phyloP scores from a whole-genome alignment of 2,888 invertebrate species.

The Pegoplata infirma region DNA sequence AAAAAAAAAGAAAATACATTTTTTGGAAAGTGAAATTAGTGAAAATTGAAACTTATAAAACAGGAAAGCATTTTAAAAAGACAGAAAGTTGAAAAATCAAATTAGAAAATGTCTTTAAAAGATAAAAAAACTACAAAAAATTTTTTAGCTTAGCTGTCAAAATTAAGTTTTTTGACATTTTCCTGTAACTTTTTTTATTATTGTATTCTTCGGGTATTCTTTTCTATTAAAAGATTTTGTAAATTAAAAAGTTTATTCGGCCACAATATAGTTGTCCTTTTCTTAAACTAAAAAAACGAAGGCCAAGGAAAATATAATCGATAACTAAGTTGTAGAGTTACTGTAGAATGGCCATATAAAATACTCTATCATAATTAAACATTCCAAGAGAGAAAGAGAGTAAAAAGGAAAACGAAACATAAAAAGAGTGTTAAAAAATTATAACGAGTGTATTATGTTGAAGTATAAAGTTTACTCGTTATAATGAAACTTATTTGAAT shows the following conservation, averaged over 20 bases:
- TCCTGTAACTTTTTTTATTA: background rate
- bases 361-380: background rate
- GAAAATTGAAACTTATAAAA: no score
- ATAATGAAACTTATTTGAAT: slow-evolving; percentile 43
- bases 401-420: background rate
- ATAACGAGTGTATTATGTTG: slow-evolving; percentile 14
- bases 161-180: slow-evolving; percentile 2
- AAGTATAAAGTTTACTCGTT: slow-evolving; percentile 32
- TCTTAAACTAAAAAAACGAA: slow-evolving; percentile 38
- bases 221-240: slow-evolving; percentile 22
- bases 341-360: slow-evolving; percentile 32
- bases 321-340: slow-evolving; percentile 59
- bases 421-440: no score
- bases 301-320: slow-evolving; percentile 62
- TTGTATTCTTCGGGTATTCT: slow-evolving; percentile 20
- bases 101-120: no score
- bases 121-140: background rate
- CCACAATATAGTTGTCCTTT: slow-evolving; percentile 26
- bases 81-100: no score
- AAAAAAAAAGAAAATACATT: background rate
- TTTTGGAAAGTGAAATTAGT: slow-evolving; percentile 1
- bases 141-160: slow-evolving; percentile 42
- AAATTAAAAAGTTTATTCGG: slow-evolving; percentile 19
- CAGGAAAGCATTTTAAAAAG: no score
- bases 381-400: background rate